phyloP scores from a whole-genome alignment of 1,140 invertebrate species.

The Reticulitermes speratus region DNA sequence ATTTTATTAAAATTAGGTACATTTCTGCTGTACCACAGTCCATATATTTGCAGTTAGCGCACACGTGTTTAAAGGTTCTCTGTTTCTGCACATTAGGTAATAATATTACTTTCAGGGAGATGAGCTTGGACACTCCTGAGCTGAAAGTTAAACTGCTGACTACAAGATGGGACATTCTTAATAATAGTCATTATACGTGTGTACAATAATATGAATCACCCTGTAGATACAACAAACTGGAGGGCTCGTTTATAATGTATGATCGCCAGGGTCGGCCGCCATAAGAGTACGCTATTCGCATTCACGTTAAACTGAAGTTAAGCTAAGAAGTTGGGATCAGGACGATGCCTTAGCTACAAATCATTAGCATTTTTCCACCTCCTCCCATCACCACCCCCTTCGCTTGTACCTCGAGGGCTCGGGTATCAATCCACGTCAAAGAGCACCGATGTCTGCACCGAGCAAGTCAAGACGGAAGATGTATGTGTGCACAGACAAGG shows the following conservation, averaged over 20 bases:
- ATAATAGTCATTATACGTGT: not conserved
- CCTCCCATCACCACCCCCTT: not conserved
- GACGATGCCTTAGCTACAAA: not conserved
- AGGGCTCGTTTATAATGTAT: not conserved
- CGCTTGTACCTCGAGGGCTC: not conserved
- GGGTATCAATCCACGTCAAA: conserved; percentile 8
- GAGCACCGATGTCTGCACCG: not conserved
- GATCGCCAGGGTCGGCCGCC: not conserved
- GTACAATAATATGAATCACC: not conserved
- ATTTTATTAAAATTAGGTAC: too few relatives aligned
- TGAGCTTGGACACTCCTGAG: too few relatives aligned
- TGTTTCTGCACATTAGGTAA: too few relatives aligned
- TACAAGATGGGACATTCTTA: too few relatives aligned
- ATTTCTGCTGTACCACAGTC: too few relatives aligned
- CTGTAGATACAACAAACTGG: not conserved
- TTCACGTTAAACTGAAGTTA: not conserved
- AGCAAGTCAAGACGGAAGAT: not conserved
- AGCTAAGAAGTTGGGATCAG: not conserved
- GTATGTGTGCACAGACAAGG: not conserved
- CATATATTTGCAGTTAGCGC: too few relatives aligned
- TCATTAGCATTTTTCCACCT: conserved; percentile 5
- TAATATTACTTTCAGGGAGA: too few relatives aligned
- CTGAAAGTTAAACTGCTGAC: too few relatives aligned
- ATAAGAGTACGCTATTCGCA: not conserved
- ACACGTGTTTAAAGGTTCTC: too few relatives aligned